Percentiles rank a stretch among this genome's conserved stretches.
Conservation (phyloP, 2,888 invertebrate genomes). For the Zaprionus obscuricornis region DNA sequence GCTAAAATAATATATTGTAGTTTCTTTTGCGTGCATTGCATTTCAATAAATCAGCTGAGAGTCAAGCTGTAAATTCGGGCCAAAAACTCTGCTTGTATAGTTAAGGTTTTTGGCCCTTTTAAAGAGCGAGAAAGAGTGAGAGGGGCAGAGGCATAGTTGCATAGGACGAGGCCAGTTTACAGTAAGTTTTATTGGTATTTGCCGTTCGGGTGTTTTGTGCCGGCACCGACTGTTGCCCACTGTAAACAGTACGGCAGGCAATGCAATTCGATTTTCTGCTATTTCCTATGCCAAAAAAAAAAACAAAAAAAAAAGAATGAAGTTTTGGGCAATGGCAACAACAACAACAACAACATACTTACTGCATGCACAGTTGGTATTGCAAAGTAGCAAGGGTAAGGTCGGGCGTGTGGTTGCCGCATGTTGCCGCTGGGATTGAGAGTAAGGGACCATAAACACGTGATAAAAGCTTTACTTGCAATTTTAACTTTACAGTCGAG, state of each 20-base stretch:
- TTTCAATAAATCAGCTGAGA: slow-evolving; percentile 40
- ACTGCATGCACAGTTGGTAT: slow-evolving; percentile 22
- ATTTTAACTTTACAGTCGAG: slow-evolving; percentile 60
- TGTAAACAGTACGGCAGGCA: slow-evolving; percentile 45
- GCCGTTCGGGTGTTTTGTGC: slow-evolving; percentile 26
- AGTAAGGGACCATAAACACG: slow-evolving; percentile 50
- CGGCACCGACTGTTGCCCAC: slow-evolving; percentile 16
- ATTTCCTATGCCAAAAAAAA: slow-evolving; percentile 69
- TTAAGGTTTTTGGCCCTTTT: slow-evolving; percentile 6
- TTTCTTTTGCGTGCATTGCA: neutral
- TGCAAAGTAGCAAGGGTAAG: too few relatives aligned
- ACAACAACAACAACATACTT: slow-evolving; percentile 61
- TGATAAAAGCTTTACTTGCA: slow-evolving; percentile 72
- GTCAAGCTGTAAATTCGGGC: neutral
- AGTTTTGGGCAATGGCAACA: slow-evolving; percentile 46
- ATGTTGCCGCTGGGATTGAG: too few relatives aligned
- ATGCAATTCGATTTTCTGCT: slow-evolving; percentile 71
- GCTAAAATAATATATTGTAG: too few relatives aligned
- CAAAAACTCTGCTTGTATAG: slow-evolving; percentile 15
- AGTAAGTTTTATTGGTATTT: slow-evolving; percentile 71
- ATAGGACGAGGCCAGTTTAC: too few relatives aligned
- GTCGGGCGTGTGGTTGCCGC: too few relatives aligned
- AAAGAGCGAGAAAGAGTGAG: too few relatives aligned
- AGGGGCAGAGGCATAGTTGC: too few relatives aligned
- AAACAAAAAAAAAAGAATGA: slow-evolving; percentile 5